Percentiles rank a stretch among this genome's conserved stretches.
Conservation (phyloP, 2,797 vertebrate genomes). For the Champsocephalus esox region DNA sequence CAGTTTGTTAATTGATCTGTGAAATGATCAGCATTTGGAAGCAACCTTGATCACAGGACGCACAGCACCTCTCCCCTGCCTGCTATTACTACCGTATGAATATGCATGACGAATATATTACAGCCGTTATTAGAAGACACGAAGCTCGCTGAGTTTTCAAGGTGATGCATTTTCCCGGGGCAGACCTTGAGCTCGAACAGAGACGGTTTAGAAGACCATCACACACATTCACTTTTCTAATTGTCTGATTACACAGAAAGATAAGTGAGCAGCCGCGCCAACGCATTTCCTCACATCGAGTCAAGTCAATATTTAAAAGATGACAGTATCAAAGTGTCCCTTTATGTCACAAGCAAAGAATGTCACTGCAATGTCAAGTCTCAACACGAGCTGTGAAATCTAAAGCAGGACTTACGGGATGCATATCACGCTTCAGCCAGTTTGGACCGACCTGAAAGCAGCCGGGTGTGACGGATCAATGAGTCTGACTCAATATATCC, state of each 20-base stretch:
- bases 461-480: conserved; percentile 23
- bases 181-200: neutral
- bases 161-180: neutral
- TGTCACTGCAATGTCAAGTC: conserved; percentile 45
- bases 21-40: conserved; percentile 35
- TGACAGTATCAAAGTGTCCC: conserved; percentile 16
- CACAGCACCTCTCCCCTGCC: conserved; percentile 31
- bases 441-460: conserved; percentile 18
- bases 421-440: neutral
- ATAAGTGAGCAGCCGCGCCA: neutral
- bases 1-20: conserved; percentile 29
- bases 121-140: conserved; percentile 1
- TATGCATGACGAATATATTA: conserved; percentile 53
- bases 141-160: conserved; percentile 17
- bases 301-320: neutral
- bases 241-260: conserved; percentile 3
- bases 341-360: conserved; percentile 50
- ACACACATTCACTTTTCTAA: conserved; percentile 4
- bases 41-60: conserved; percentile 48
- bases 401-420: neutral
- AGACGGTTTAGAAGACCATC: conserved; percentile 2
- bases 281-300: no score
- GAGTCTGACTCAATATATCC: conserved; percentile 20
- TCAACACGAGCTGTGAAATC: conserved; percentile 36
- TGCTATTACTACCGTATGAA: conserved; percentile 44